Percentiles rank a stretch among this genome's conserved stretches.
Conservation (phyloP, 1,140 invertebrate genomes). For the Portunus trituberculatus region DNA sequence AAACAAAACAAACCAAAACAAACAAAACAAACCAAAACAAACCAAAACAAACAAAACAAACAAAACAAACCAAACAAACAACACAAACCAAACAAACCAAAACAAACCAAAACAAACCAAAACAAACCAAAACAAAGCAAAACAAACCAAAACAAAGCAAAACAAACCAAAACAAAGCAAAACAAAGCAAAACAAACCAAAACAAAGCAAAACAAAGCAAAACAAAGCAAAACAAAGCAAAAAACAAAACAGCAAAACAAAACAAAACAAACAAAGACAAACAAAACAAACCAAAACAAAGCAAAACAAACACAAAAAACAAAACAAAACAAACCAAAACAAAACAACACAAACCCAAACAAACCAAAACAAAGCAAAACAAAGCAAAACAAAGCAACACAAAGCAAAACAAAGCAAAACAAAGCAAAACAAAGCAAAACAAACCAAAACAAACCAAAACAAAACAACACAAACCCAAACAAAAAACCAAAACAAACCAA, state of each 20-base stretch:
- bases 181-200: not conserved
- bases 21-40: not conserved
- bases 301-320: too few relatives aligned
- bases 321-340: not conserved
- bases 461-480: too few relatives aligned
- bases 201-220: not conserved
- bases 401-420: not conserved
- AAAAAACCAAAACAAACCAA: not conserved
- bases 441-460: too few relatives aligned
- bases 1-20: not conserved
- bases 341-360: not conserved
- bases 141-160: not conserved
- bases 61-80: too few relatives aligned
- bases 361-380: not conserved
- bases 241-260: too few relatives aligned
- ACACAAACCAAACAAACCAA: too few relatives aligned
- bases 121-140: not conserved
- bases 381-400: not conserved
- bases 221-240: not conserved
- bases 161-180: not conserved
- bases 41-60: too few relatives aligned
- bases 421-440: too few relatives aligned
- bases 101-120: too few relatives aligned
- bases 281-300: too few relatives aligned
- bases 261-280: too few relatives aligned